Base-by-base conservation (phyloP, 2,888 invertebrate species). In the Melanostoma mellinum region DNA sequence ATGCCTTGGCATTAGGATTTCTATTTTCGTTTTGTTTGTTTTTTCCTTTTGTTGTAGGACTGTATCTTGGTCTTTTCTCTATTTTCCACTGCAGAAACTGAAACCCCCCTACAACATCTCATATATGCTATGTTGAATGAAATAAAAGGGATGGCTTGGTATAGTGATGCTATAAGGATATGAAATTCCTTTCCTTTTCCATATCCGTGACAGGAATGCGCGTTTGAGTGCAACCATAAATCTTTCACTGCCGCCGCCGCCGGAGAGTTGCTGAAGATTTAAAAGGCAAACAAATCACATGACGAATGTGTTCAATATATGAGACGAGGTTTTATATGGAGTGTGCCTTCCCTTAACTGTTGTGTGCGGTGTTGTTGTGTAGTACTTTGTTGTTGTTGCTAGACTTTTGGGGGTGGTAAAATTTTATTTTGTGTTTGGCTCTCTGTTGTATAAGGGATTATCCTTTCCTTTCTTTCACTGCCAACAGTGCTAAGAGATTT, bases 1-100 rank as follows among this genome's bases (percentile, higher is more conserved):
- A 86, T 86, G 86, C 86, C 86, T 86, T 86, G 81, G 86, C 86
- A 86, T 86, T 85, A 81, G 78, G 85, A 85, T 85, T 82, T 81
- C 73, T 77, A 81, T 85, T 85, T 85, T 79, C 72, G 68, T 78
- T 84, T 69, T 78, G 82, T 79, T 84, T 72, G 72, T 63, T 78
- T 48, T 58, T 53, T 71, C 40, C 35, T 35, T 38, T 69, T 65
- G 44, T 69, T 38, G 30, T 50, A 50, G 30, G 50, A n/a, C 68
- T 61, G 46, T 20, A 20, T 20, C 20, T 32, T 2, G 3, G 52
- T 35, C 33, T 42, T 58, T 6, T 69, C 55, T 42, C 58, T 58
- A 58, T 44, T 61, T 60, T 55, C 56, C 10, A 36, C 38, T 71
- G 75, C 63, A 76, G 65, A 74, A 74, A 65, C 46, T 44, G 36